Conservation (phyloP, 2,888 invertebrate species). For the Caenorhabditis imperialis region DNA sequence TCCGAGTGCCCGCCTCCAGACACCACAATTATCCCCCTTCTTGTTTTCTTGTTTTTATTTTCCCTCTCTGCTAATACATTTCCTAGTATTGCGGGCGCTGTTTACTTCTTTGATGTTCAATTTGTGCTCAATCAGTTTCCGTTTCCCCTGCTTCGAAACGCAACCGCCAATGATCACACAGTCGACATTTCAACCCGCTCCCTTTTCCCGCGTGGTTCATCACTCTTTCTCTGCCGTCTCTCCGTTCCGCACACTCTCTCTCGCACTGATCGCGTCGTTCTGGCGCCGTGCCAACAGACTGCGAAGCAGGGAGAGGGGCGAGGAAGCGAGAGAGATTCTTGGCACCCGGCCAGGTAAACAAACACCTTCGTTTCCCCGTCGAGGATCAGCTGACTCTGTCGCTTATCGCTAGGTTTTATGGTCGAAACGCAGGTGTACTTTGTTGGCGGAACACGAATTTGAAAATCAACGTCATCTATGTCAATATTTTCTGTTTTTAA, state of each 20-base stretch:
- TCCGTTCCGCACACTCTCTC: conserved; percentile 4
- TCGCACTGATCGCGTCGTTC: conserved; percentile 11
- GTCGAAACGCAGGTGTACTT: conserved; percentile 12
- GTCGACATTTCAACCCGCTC: conserved; percentile 6
- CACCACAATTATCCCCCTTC: no score
- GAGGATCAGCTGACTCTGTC: conserved; percentile 21
- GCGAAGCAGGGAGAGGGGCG: conserved; percentile 13
- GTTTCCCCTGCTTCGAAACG: background rate
- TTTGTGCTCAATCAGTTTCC: background rate
- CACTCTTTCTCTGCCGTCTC: conserved; percentile 17
- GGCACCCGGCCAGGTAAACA: conserved; percentile 47
- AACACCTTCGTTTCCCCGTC: conserved; percentile 14
- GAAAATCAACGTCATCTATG: conserved; percentile 1
- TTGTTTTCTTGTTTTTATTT: no score
- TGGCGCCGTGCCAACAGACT: conserved; percentile 33
- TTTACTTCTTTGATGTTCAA: background rate
- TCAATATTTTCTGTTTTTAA: background rate
- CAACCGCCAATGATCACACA: conserved; percentile 43
- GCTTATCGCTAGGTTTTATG: conserved; percentile 2
- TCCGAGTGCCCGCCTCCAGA: no score
- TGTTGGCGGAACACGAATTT: conserved; percentile 1
- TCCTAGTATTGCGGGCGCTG: no score
- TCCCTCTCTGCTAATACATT: no score
- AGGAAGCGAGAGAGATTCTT: conserved; percentile 11
- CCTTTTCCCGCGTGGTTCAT: conserved; percentile 3